Percentiles rank a stretch among this genome's conserved stretches.
Conservation (phyloP, 2,113 vertebrate species). For the Lota lota region DNA sequence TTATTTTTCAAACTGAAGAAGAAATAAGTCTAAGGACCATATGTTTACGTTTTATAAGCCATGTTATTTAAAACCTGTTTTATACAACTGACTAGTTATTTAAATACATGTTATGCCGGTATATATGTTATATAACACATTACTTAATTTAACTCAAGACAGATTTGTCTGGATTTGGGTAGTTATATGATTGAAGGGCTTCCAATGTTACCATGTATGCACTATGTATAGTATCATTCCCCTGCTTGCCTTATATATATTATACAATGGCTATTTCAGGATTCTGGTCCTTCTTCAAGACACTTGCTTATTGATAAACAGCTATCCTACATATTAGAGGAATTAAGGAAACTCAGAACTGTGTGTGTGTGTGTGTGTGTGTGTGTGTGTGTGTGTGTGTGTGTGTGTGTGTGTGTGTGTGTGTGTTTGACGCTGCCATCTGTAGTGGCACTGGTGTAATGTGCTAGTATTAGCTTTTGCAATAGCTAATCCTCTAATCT, state of each 20-base stretch:
- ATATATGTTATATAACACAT: slow-evolving; percentile 2
- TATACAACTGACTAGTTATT: too few species aligned
- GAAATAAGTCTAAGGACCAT: not conserved
- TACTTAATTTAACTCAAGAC: slow-evolving; percentile 6
- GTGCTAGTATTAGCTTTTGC: slow-evolving; percentile 57
- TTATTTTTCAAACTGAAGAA: not conserved
- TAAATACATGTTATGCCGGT: not conserved
- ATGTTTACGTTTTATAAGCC: not conserved
- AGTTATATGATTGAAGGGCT: too few species aligned
- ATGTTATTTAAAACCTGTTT: not conserved
- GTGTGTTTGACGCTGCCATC: slow-evolving; percentile 53
- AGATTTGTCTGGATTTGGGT: too few species aligned
- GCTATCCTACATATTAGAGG: slow-evolving; percentile 29
- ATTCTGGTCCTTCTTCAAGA: slow-evolving; percentile 16
- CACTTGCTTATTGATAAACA: slow-evolving; percentile 32
- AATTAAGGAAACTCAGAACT: slow-evolving; percentile 46
- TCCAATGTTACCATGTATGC: too few species aligned
- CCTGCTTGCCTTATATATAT: too few species aligned
- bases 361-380: slow-evolving; percentile 29
- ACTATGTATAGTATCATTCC: too few species aligned
- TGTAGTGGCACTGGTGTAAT: slow-evolving; percentile 46
- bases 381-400: slow-evolving; percentile 13
- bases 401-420: slow-evolving; percentile 3
- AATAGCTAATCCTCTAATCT: slow-evolving; percentile 68
- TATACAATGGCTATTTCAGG: not conserved